These are phyloP conservation scores for Strongylocentrotus purpuratus DNA, from an alignment of 35 echinoderm and acorn worm genomes.

Conservation along the genomic window DNA sequence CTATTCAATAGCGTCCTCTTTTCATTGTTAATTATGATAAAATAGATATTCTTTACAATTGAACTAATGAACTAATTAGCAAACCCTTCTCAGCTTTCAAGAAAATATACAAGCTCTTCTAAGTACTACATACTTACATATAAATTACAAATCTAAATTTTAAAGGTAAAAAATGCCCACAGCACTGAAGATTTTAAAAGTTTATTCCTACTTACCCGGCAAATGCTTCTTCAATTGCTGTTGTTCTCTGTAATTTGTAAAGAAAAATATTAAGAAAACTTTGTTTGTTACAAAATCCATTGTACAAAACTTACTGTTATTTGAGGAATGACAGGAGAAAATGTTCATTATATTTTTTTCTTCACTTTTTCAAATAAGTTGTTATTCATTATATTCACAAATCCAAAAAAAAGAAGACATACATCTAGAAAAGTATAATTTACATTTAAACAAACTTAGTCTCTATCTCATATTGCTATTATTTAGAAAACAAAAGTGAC, in stretches of 20 bases:
- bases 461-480: too few species aligned
- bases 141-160: background rate
- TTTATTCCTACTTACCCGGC: conserved; percentile 62
- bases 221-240: conserved; percentile 81
- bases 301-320: background rate
- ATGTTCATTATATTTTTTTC: background rate
- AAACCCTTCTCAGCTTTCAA: background rate
- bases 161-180: background rate
- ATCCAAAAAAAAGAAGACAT: background rate
- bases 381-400: background rate
- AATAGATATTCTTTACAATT: background rate
- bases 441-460: background rate
- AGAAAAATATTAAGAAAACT: conserved; percentile 33
- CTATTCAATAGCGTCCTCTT: background rate
- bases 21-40: background rate
- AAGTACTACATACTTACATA: background rate
- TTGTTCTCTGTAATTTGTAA: conserved; percentile 69
- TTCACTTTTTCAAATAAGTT: background rate
- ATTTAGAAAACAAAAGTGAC: too few species aligned
- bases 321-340: background rate
- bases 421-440: background rate
- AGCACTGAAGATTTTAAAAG: background rate
- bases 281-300: background rate
- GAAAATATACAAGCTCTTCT: background rate
- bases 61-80: background rate